A percentile compares a stretch with the other conserved stretches of the same genome.
Conservation (phyloP, 2,113 vertebrate genomes). For the Hepsetus odoe region DNA sequence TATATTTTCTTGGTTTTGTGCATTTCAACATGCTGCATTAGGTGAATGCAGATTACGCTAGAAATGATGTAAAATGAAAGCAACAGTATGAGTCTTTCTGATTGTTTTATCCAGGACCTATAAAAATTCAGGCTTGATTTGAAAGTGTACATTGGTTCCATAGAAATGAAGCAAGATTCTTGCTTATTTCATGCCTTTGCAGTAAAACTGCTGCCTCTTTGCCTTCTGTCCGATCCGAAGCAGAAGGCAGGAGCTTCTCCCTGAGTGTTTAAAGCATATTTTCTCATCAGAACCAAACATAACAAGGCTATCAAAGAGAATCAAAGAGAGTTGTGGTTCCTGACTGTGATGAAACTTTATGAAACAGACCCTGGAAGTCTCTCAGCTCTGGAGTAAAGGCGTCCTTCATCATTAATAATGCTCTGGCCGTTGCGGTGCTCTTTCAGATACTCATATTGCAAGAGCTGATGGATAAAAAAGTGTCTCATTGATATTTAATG, state of each 20-base stretch:
- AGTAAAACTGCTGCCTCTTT: no score
- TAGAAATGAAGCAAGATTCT: no score
- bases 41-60: no score
- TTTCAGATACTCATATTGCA: neutral
- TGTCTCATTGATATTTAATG: slow-evolving; percentile 24
- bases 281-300: neutral
- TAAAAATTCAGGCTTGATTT: no score
- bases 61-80: no score
- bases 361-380: neutral
- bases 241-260: neutral
- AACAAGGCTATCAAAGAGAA: neutral
- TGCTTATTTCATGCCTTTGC: no score
- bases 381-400: neutral
- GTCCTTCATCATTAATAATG: neutral
- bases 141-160: no score
- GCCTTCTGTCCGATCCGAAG: no score
- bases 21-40: no score
- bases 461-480: slow-evolving; percentile 6
- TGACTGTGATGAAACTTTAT: neutral
- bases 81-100: no score
- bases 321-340: neutral
- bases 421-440: neutral
- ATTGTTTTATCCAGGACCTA: no score
- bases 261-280: neutral
- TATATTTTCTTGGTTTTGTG: no score